Conservation (phyloP, 64 coral and sea anemone genomes). For the Acropora yongei region DNA sequence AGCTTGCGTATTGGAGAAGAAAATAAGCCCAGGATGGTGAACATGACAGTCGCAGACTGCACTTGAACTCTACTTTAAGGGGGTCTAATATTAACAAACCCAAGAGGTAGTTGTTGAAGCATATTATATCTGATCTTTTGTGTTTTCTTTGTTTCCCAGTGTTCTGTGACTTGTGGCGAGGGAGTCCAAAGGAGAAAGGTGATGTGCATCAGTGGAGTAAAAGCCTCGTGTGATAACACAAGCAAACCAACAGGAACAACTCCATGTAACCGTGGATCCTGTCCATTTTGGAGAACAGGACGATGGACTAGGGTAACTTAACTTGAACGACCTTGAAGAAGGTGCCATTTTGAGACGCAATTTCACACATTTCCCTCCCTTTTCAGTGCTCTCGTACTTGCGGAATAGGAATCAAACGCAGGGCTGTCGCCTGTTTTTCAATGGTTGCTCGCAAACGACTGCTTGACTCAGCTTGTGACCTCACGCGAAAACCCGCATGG, state of each 20-base stretch:
- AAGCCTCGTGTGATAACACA: conserved; percentile 10
- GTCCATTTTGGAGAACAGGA: conserved; percentile 44
- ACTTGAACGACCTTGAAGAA: neutral
- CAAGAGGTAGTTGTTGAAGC: neutral
- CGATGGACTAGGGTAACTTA: conserved; percentile 38
- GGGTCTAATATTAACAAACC: neutral
- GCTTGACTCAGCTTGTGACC: conserved; percentile 22
- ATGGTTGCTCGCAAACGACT: neutral
- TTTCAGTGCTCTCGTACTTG: conserved; percentile 69
- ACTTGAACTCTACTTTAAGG: no score
- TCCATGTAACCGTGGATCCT: conserved; percentile 12
- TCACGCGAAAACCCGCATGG: neutral
- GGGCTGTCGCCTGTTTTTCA: conserved; percentile 48
- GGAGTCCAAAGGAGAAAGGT: conserved; percentile 40
- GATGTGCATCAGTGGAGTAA: conserved; percentile 22
- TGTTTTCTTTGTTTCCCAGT: conserved; percentile 17
- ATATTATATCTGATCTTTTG: no score
- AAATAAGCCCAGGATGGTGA: no score
- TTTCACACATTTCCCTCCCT: neutral
- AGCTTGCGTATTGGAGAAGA: no score
- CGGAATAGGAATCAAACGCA: conserved; percentile 40
- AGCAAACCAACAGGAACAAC: neutral
- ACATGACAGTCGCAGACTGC: no score
- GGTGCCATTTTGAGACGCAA: neutral
- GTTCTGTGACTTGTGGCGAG: conserved; percentile 70